Evolutionary conservation across 2,113 vertebrate genomes (phyloP).

Genomic region (Heloderma charlesbogerti): DNA sequence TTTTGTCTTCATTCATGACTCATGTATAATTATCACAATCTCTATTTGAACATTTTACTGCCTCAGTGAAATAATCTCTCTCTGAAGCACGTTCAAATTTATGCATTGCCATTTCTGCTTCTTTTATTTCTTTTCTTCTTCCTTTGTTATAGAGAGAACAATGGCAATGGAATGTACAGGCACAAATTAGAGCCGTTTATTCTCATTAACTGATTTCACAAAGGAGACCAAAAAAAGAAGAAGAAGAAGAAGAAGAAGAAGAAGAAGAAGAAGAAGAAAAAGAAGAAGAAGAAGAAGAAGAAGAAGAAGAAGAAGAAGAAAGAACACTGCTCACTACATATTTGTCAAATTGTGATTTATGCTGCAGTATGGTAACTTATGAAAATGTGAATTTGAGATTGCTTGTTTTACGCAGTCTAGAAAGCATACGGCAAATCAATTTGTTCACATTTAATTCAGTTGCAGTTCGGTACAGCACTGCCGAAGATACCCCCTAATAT

Average conservation of each 20-base stretch:
- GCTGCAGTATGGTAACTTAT: background rate
- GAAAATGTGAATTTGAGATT: background rate
- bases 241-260: too few species aligned
- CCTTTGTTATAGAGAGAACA: slow-evolving; percentile 64
- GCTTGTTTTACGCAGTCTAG: background rate
- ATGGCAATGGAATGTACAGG: slow-evolving; percentile 57
- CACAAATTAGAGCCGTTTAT: slow-evolving; percentile 72
- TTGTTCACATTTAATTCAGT: background rate
- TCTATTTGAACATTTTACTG: slow-evolving; percentile 65
- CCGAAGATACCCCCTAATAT: background rate
- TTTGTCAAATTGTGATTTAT: slow-evolving; percentile 49
- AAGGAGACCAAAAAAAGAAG: slow-evolving; percentile 23
- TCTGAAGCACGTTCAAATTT: slow-evolving; percentile 59
- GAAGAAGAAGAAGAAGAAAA: too few species aligned
- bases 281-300: too few species aligned
- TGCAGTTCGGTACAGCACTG: background rate
- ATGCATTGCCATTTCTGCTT: slow-evolving; percentile 53
- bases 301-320: too few species aligned
- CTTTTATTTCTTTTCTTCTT: slow-evolving; percentile 66
- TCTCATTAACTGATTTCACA: slow-evolving; percentile 66
- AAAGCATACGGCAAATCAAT: slow-evolving; percentile 7
- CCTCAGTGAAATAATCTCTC: slow-evolving; percentile 56
- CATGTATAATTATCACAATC: slow-evolving; percentile 61
- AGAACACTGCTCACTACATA: slow-evolving; percentile 44
- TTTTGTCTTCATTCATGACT: slow-evolving; percentile 65